These are phyloP conservation scores for Pterophyllum scalare DNA, from an alignment of 2,113 vertebrate species.

Conservation along the genomic window DNA sequence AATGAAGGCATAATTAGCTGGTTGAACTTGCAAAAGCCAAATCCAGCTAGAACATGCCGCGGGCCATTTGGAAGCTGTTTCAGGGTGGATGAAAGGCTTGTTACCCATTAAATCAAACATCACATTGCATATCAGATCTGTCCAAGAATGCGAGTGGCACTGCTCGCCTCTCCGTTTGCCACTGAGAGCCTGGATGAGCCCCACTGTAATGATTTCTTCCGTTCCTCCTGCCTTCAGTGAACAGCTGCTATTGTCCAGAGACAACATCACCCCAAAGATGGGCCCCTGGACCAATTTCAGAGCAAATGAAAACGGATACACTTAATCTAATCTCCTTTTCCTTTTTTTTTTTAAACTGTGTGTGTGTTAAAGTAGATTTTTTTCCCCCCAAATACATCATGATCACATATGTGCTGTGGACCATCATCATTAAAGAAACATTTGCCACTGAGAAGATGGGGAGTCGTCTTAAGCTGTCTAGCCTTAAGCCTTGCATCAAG, in stretches of 20 bases:
- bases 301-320: constrained; percentile 76
- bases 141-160: constrained; percentile 42
- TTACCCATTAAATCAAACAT: constrained; percentile 35
- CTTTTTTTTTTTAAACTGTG: constrained; percentile 19
- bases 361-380: constrained; percentile 34
- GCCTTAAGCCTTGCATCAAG: constrained; percentile 50
- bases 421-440: constrained; percentile 54
- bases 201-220: constrained; percentile 77
- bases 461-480: constrained; percentile 38
- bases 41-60: constrained; percentile 32
- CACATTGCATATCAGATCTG: not conserved
- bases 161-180: constrained; percentile 37
- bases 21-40: constrained; percentile 25
- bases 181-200: constrained; percentile 62
- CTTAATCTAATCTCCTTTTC: constrained; percentile 75
- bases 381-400: constrained; percentile 53
- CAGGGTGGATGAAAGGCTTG: constrained; percentile 23
- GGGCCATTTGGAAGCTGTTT: constrained; percentile 15
- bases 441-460: constrained; percentile 39
- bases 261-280: constrained; percentile 68
- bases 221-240: constrained; percentile 48
- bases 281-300: constrained; percentile 74
- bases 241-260: constrained; percentile 80
- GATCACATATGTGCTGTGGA: constrained; percentile 56
- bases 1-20: constrained; percentile 48